phyloP scores from a whole-genome alignment of 2,113 vertebrate genomes.

The Aix galericulata region DNA sequence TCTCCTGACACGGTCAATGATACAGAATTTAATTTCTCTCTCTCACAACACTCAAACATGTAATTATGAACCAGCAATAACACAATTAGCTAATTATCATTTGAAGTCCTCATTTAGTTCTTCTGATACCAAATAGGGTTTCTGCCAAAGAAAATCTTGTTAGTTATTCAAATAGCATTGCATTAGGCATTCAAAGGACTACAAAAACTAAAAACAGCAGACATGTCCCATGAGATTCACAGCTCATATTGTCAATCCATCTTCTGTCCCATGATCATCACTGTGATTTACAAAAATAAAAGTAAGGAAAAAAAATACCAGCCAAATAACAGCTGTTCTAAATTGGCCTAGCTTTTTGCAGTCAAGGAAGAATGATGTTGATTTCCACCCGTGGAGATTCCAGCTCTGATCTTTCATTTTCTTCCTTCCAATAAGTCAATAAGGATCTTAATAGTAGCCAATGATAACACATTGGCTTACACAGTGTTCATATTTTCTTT shows the following conservation, averaged over 20 bases:
- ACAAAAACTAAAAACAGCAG: neutral
- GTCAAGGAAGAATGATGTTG: neutral
- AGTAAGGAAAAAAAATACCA: neutral
- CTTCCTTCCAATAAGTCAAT: neutral
- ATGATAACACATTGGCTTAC: neutral
- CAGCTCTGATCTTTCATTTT: conserved; percentile 1
- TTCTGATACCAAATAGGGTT: conserved; percentile 32
- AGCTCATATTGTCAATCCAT: neutral
- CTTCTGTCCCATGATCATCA: neutral
- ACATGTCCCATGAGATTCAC: neutral
- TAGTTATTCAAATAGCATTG: conserved; percentile 21
- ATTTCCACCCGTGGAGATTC: neutral
- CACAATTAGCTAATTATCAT: neutral
- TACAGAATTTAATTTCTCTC: neutral
- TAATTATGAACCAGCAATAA: neutral
- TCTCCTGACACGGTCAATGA: neutral
- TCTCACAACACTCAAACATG: neutral
- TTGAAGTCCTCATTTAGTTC: neutral
- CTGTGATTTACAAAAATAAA: conserved; percentile 25
- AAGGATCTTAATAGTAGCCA: neutral
- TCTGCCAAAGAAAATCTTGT: conserved; percentile 16
- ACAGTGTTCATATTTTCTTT: neutral
- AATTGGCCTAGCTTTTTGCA: conserved; percentile 23
- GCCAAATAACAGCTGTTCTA: conserved; percentile 21
- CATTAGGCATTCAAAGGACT: conserved; percentile 7